Conservation (phyloP, 1,140 invertebrate species). For the Conus betulinus region DNA sequence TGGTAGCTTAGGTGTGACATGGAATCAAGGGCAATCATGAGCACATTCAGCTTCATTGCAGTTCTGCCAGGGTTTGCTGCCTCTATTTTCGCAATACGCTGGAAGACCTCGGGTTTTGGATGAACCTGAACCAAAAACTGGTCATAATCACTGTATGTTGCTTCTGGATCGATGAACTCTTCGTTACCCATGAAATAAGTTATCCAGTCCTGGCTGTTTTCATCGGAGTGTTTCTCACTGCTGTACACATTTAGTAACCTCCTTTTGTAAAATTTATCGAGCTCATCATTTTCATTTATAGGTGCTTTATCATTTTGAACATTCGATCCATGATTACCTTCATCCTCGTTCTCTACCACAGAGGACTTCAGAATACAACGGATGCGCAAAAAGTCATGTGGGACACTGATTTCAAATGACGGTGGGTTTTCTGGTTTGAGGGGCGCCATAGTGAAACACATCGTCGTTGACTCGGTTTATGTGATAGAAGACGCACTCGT, state of each 20-base stretch:
- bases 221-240: neutral
- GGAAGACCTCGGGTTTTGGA: slow-evolving; percentile 58
- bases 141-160: slow-evolving; percentile 59
- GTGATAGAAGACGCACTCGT: slow-evolving; percentile 51
- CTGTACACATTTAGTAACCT: neutral
- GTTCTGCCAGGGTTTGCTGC: slow-evolving; percentile 10
- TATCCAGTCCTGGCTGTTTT: neutral
- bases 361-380: slow-evolving; percentile 53
- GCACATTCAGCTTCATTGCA: slow-evolving; percentile 56
- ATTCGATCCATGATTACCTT: neutral
- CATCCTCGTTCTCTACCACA: slow-evolving; percentile 32
- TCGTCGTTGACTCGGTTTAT: slow-evolving; percentile 57
- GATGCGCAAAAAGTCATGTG: slow-evolving; percentile 61
- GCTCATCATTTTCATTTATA: slow-evolving; percentile 18
- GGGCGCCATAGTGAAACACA: slow-evolving; percentile 50
- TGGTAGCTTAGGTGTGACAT: slow-evolving; percentile 67
- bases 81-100: slow-evolving; percentile 43
- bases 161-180: slow-evolving; percentile 28
- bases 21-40: slow-evolving; percentile 68
- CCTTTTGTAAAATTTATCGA: neutral
- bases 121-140: slow-evolving; percentile 67
- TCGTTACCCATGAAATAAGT: neutral
- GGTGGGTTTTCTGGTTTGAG: slow-evolving; percentile 40
- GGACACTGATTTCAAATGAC: slow-evolving; percentile 53
- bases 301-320: neutral